Base-by-base conservation (phyloP, 2,797 vertebrate species). In the Gouania willdenowi region DNA sequence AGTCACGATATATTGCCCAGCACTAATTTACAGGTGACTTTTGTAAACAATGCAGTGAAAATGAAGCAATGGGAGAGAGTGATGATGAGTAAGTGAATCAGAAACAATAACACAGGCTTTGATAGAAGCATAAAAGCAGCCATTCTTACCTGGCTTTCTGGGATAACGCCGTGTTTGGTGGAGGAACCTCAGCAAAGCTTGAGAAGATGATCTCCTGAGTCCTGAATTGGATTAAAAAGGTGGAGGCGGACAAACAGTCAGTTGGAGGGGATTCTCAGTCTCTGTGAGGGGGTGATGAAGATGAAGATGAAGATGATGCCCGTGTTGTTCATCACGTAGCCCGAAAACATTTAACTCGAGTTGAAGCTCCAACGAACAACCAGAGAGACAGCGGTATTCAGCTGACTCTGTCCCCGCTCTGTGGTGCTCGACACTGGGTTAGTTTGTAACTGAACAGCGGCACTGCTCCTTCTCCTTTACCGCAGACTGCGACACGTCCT, bases 151-250 rank as follows among this genome's bases (percentile, higher is more conserved):
- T 86, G 69, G 66, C 62, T 67, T 62, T 68, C 40, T 69, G 75
- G 26, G 77, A 74, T 17, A 73, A 56, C 45, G 71, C 73, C 71
- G 79, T 73, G 21, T 10, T 64, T 64, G 66, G 46, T 67, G 63
- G 44, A 67, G 67, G 54, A 61, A 67, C 63, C 73, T 60, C 64
- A 20, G 61, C 37, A 14, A 55, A 27, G 49, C 40, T 15, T 53
- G 73, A 53, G 48, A 59, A 71, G 75, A 68, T 75, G 80, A 84
- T 79, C 75, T 81, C 65, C 74, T 66, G 62, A 71, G 80, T 81
- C 65, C 74, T 66, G 62, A 71, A 80, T 73, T 66, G 68, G 84
- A 83, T 83, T 77, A 81, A 43, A 40, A 63, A 47, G 39, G 63
- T 55, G 20, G 42, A 56, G 14, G 36, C 33, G 43, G 47, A 62